These are phyloP conservation scores for Rhea americana DNA, from an alignment of 2,113 vertebrate genomes.

Conservation along the genomic window DNA sequence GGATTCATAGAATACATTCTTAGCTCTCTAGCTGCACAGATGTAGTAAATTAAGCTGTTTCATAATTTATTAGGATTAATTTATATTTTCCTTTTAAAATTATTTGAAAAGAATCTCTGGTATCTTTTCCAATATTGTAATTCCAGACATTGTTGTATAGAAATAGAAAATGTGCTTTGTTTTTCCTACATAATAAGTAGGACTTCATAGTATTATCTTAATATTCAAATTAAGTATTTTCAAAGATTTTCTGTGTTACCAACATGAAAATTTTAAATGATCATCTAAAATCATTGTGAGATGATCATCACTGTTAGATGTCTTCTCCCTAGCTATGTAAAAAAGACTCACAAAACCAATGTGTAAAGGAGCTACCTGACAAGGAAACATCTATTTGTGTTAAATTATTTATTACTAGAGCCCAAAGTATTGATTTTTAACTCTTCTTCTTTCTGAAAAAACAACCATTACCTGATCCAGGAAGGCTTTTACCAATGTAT, in stretches of 20 bases:
- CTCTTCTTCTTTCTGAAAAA: not conserved
- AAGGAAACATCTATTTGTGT: not conserved
- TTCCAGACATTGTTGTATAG: not conserved
- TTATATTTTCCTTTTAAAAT: not conserved
- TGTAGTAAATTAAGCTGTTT: not conserved
- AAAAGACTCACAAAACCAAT: not conserved
- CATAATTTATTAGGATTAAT: not conserved
- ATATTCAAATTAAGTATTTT: not conserved
- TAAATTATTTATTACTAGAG: not conserved
- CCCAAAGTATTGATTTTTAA: not conserved
- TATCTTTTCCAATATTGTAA: not conserved
- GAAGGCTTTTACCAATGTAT: conserved; percentile 92
- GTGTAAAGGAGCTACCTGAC: not conserved
- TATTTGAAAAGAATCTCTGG: not conserved
- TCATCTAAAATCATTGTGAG: too few species aligned
- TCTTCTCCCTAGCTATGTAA: not conserved
- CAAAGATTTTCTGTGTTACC: not conserved
- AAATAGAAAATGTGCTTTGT: not conserved
- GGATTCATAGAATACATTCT: not conserved
- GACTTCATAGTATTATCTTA: not conserved
- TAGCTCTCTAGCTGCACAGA: not conserved
- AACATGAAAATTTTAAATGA: not conserved
- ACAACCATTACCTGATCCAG: conserved; percentile 88
- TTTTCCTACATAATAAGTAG: not conserved
- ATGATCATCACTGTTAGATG: too few species aligned